phyloP scores from a whole-genome alignment of 2,888 invertebrate species.

The Bugulina stolonifera region DNA sequence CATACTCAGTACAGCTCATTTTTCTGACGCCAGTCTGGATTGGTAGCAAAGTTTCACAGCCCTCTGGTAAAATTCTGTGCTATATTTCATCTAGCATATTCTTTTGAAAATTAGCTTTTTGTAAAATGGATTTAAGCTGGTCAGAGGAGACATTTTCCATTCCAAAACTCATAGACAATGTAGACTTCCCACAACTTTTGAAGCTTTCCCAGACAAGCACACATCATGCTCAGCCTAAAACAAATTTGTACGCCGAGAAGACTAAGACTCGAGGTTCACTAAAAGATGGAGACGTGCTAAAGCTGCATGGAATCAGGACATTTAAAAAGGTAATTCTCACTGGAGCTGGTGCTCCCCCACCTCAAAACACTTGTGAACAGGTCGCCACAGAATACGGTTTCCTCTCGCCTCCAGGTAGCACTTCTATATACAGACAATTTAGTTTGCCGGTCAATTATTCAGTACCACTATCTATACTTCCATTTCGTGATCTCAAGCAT shows the following conservation, averaged over 20 bases:
- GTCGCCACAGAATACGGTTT: slow-evolving; percentile 19
- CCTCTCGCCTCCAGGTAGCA: slow-evolving; percentile 22
- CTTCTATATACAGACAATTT: slow-evolving; percentile 22
- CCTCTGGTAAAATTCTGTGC: too few relatives aligned
- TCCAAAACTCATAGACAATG: not conserved
- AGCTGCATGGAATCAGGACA: slow-evolving; percentile 19
- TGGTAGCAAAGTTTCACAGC: too few relatives aligned
- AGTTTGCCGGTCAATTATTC: slow-evolving; percentile 10
- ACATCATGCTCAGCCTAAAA: too few relatives aligned
- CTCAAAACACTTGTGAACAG: not conserved
- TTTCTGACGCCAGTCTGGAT: too few relatives aligned
- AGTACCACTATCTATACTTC: not conserved
- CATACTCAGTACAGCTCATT: too few relatives aligned
- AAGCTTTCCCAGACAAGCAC: not conserved
- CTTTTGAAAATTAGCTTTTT: too few relatives aligned
- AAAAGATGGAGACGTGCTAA: slow-evolving; percentile 20
- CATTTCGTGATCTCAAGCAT: not conserved
- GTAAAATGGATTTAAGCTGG: slow-evolving; percentile 15
- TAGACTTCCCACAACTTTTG: slow-evolving; percentile 19
- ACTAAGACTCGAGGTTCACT: not conserved
- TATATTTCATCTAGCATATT: too few relatives aligned
- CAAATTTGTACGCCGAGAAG: not conserved
- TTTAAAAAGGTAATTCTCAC: slow-evolving; percentile 23
- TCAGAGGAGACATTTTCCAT: slow-evolving; percentile 14
- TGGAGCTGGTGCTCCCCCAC: slow-evolving; percentile 4